These are phyloP conservation scores for Karalla daura DNA, from an alignment of 2,797 vertebrate genomes.

Conservation along the genomic window DNA sequence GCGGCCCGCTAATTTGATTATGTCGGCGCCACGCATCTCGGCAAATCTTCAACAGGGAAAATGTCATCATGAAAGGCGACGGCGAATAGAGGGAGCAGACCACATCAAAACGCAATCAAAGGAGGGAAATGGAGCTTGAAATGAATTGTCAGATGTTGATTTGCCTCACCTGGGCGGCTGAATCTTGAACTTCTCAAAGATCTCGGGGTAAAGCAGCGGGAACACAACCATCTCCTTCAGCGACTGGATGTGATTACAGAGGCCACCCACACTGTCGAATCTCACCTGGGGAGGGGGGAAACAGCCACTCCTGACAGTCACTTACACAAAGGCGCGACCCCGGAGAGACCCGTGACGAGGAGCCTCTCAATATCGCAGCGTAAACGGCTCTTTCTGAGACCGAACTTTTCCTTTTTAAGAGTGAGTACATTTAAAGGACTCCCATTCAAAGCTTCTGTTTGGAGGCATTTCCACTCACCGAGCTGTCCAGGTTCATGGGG, in stretches of 20 bases:
- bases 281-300: slow-evolving; percentile 84
- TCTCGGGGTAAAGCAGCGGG: slow-evolving; percentile 96
- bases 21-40: not conserved
- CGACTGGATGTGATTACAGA: slow-evolving; percentile 95
- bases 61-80: not conserved
- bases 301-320: not conserved
- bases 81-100: no score
- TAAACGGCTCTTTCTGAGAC: no score
- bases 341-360: not conserved
- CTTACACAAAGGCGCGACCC: not conserved
- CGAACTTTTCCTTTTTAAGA: no score
- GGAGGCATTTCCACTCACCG: slow-evolving; percentile 82
- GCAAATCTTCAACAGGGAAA: not conserved
- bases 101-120: not conserved
- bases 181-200: slow-evolving; percentile 99
- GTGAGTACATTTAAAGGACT: not conserved
- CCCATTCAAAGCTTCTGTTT: not conserved
- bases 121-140: no score
- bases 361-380: rapidly evolving
- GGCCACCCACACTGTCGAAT: slow-evolving; percentile 95
- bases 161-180: slow-evolving; percentile 94
- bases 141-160: not conserved
- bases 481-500: slow-evolving; percentile 96
- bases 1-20: not conserved
- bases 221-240: slow-evolving; percentile 99